Evolutionary conservation across 2,113 vertebrate species (phyloP).

Genomic region (Heterochromis multidens): DNA sequence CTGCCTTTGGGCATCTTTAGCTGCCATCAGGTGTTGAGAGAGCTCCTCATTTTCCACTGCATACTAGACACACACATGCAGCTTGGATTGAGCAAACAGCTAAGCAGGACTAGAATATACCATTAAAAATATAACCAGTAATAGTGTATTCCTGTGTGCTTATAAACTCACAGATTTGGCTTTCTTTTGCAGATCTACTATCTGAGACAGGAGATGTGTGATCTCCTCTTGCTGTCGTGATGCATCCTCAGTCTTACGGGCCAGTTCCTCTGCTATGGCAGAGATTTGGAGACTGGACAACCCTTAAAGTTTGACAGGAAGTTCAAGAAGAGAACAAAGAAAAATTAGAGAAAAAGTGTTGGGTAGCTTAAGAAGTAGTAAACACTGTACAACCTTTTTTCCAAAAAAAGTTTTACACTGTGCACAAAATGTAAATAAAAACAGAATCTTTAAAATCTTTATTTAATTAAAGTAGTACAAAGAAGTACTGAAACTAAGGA

Average conservation of each 20-base stretch:
- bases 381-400: no score
- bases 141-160: background rate
- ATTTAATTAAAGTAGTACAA: background rate
- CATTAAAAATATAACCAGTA: background rate
- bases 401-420: background rate
- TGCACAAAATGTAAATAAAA: background rate
- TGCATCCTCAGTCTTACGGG: constrained; percentile 94
- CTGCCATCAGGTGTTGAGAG: constrained; percentile 90
- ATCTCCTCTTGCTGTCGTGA: constrained; percentile 97
- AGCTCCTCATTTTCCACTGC: constrained; percentile 97
- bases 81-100: background rate
- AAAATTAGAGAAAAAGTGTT: background rate
- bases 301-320: constrained; percentile 64
- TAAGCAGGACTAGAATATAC: background rate
- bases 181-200: constrained; percentile 96
- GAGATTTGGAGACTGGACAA: constrained; percentile 93
- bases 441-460: background rate
- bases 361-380: no score
- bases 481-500: background rate
- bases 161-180: constrained; percentile 85
- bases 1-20: constrained; percentile 96
- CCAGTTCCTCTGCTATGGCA: constrained; percentile 89
- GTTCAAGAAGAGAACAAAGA: background rate
- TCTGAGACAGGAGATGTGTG: constrained; percentile 94
- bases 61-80: constrained; percentile 72